A percentile compares a stretch with the other conserved stretches of the same genome.
Conservation (phyloP, 2,888 invertebrate genomes). For the Leptura quadrifasciata region DNA sequence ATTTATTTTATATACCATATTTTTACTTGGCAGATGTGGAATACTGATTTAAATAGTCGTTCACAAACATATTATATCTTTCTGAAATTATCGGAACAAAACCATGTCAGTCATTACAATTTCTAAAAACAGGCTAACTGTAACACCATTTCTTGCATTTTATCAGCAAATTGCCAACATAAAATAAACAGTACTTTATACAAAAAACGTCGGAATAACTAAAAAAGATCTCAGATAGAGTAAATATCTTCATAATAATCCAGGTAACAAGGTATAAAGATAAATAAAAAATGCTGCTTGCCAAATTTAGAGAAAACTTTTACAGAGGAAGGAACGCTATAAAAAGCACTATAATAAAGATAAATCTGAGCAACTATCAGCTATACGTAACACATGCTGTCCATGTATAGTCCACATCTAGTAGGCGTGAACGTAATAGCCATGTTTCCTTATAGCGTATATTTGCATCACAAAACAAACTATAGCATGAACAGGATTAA, state of each 20-base stretch:
- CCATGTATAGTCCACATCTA: slow-evolving; percentile 63
- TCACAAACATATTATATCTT: not conserved
- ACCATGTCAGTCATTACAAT: slow-evolving; percentile 19
- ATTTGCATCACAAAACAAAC: slow-evolving; percentile 68
- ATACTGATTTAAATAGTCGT: not conserved
- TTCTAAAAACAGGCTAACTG: slow-evolving; percentile 34
- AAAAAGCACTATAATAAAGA: slow-evolving; percentile 60
- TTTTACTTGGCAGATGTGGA: not conserved
- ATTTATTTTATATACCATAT: not conserved
- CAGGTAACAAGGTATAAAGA: slow-evolving; percentile 41
- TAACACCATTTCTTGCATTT: slow-evolving; percentile 42
- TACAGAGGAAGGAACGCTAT: slow-evolving; percentile 48
- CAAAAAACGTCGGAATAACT: slow-evolving; percentile 40
- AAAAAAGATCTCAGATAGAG: slow-evolving; percentile 42
- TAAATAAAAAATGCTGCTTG: slow-evolving; percentile 41
- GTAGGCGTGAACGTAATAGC: slow-evolving; percentile 67
- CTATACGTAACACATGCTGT: slow-evolving; percentile 58
- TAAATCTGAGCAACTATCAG: slow-evolving; percentile 56
- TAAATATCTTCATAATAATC: slow-evolving; percentile 43
- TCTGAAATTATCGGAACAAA: slow-evolving; percentile 16
- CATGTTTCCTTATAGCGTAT: slow-evolving; percentile 66
- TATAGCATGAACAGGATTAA: slow-evolving; percentile 50
- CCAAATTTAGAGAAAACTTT: slow-evolving; percentile 48
- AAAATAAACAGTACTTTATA: slow-evolving; percentile 35
- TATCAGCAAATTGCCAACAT: slow-evolving; percentile 35